Conservation (phyloP, 2,888 invertebrate species). For the Erannis defoliaria region DNA sequence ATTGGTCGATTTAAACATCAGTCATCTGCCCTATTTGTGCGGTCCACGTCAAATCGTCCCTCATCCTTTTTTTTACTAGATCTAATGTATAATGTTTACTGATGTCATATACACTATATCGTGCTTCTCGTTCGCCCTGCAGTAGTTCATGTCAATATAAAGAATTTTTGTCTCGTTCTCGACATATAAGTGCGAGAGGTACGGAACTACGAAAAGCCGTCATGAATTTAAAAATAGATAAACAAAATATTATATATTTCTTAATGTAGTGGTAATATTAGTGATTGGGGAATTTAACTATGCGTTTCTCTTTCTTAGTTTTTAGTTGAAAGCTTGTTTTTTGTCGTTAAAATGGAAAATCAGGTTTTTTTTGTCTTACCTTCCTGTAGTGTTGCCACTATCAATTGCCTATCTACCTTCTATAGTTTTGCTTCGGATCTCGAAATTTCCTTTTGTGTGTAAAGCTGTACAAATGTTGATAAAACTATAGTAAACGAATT, state of each 20-base stretch:
- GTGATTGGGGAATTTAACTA: constrained; percentile 37
- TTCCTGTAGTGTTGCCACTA: not conserved
- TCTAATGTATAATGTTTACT: too few relatives aligned
- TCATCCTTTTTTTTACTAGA: too few relatives aligned
- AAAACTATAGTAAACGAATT: constrained; percentile 29
- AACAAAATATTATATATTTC: constrained; percentile 18
- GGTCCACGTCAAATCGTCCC: too few relatives aligned
- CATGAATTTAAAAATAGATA: constrained; percentile 20
- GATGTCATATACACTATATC: too few relatives aligned
- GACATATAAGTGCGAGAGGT: not conserved
- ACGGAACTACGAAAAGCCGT: constrained; percentile 34
- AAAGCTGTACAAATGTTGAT: constrained; percentile 39
- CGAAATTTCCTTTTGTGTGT: constrained; percentile 25
- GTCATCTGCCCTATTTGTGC: too few relatives aligned
- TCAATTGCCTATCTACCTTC: too few relatives aligned
- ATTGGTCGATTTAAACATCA: too few relatives aligned
- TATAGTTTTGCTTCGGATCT: constrained; percentile 35
- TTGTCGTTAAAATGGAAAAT: constrained; percentile 33
- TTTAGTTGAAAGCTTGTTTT: constrained; percentile 39
- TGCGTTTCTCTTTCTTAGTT: constrained; percentile 37
- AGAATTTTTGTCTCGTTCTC: not conserved
- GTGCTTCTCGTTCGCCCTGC: too few relatives aligned
- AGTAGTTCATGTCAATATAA: not conserved
- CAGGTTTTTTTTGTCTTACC: constrained; percentile 17
- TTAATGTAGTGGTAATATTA: constrained; percentile 39